Evolutionary conservation across 2,113 vertebrate genomes (phyloP), one percentile per base, ranked within the genome.

Genomic region (Epinephelus cyanopodus): DNA sequence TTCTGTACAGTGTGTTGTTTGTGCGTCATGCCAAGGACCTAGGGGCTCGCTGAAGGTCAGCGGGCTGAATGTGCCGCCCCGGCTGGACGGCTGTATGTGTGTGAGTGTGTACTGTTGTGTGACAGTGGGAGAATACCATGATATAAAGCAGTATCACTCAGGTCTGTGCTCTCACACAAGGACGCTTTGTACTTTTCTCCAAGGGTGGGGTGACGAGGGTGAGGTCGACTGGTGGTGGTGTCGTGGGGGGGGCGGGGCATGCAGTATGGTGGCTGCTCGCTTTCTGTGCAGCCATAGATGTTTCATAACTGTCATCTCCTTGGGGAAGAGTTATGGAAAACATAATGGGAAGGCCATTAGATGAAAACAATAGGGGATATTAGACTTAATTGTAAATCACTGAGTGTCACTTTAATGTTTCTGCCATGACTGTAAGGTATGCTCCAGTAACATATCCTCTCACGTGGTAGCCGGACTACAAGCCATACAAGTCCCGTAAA

Each of bases 1-100:
- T 53, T 62, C 72, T 81, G 58, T 67, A 88, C 90, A 90, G 86
- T 86, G 87, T 89, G 90, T 87, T 90, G 87, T 91, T 92, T 90
- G 87, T 92, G 87, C 72, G 63, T 89, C 85, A 84, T 87, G 92
- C 87, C 91, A 89, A 92, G 91, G 89, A 87, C 91, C 87, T 17
- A 77, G 82, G 79, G 89, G 85, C 83, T 89, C 8, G 79, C 88
- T 93, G 93, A 95, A 95, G 94, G 95, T 95, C 94, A 94, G 85
- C 76, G 80, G 86, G 88, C 84, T 84, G 93, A 89, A 86, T 82
- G 87, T 82, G 62, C 66, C n/a, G 64, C 69, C 87, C 67, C 13
- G 69, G 37, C 81, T 77, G 74, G 74, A 84, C 19, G n/a, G 42
- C 81, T 66, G 1, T 69, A 29, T 54, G 57, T 50, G 71, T 82